phyloP scores from a whole-genome alignment of 2,888 invertebrate genomes.

The Nomada ferruginata region DNA sequence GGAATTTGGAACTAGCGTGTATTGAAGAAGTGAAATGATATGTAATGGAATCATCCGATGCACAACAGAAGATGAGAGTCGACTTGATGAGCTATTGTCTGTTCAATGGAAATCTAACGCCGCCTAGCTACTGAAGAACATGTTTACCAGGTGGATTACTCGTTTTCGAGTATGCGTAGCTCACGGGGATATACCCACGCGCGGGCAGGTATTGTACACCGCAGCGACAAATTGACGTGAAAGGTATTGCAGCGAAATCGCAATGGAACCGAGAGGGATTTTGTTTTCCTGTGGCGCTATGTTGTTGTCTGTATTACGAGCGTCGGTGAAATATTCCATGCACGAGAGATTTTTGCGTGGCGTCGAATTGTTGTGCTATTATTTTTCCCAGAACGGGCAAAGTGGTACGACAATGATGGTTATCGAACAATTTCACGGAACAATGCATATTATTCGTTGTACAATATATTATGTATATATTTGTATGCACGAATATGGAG shows the following conservation, averaged over 20 bases:
- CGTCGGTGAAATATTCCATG: too few species aligned
- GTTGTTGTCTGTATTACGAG: too few species aligned
- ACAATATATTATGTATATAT: too few species aligned
- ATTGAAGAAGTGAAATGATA: constrained; percentile 2
- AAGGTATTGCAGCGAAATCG: not conserved
- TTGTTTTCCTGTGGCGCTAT: not conserved
- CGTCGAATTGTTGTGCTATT: too few species aligned
- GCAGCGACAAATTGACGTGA: not conserved
- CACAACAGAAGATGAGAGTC: not conserved
- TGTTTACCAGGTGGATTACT: not conserved
- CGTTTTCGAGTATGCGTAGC: not conserved
- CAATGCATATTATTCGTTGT: too few species aligned
- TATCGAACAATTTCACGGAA: too few species aligned
- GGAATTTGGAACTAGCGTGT: constrained; percentile 23
- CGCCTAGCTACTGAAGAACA: not conserved
- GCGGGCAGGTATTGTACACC: not conserved
- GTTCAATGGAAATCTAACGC: not conserved
- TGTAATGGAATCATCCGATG: not conserved
- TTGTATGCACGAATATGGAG: not conserved
- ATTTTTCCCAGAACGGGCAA: too few species aligned
- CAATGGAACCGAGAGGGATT: not conserved
- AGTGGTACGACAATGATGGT: too few species aligned
- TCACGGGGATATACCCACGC: not conserved
- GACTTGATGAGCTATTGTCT: not conserved
- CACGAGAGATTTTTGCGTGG: too few species aligned